Evolutionary conservation across 2,113 vertebrate species (phyloP).

Genomic region (Crotalus horridus): DNA sequence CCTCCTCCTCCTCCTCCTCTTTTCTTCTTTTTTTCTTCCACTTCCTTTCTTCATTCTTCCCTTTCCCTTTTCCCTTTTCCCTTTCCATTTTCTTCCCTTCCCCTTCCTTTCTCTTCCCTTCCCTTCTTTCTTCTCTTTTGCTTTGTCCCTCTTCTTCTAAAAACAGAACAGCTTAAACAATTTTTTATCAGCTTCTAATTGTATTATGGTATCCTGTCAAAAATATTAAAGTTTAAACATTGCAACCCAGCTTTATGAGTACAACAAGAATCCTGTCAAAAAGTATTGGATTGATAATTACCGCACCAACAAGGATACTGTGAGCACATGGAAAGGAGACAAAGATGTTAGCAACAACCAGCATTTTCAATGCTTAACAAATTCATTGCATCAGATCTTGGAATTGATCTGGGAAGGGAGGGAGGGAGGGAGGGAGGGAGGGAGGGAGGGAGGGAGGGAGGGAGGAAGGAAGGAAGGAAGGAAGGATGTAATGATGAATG

Average conservation of each 20-base stretch:
- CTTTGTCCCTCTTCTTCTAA: constrained; percentile 2
- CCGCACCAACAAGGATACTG: background rate
- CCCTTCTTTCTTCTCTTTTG: constrained; percentile 4
- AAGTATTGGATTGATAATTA: background rate
- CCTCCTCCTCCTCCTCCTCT: background rate
- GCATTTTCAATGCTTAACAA: background rate
- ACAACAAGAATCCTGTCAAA: background rate
- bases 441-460: too few relatives aligned
- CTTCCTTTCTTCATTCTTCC: background rate
- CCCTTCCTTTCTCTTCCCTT: background rate
- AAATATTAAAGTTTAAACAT: constrained; percentile 9
- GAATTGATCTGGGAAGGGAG: background rate
- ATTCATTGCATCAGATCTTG: background rate
- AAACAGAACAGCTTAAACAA: constrained; percentile 34
- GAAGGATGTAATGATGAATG: background rate
- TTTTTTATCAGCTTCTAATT: constrained; percentile 36
- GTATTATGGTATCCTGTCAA: background rate
- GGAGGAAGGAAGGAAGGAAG: too few relatives aligned
- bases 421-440: background rate
- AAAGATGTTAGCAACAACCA: too few relatives aligned
- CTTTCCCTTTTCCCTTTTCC: too few relatives aligned
- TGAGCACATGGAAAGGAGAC: background rate
- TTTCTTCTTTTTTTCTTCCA: background rate
- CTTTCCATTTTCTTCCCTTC: background rate
- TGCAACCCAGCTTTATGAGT: constrained; percentile 1